Evolutionary conservation across 2,797 vertebrate genomes (phyloP).

Genomic region (Nannoperca australis): DNA sequence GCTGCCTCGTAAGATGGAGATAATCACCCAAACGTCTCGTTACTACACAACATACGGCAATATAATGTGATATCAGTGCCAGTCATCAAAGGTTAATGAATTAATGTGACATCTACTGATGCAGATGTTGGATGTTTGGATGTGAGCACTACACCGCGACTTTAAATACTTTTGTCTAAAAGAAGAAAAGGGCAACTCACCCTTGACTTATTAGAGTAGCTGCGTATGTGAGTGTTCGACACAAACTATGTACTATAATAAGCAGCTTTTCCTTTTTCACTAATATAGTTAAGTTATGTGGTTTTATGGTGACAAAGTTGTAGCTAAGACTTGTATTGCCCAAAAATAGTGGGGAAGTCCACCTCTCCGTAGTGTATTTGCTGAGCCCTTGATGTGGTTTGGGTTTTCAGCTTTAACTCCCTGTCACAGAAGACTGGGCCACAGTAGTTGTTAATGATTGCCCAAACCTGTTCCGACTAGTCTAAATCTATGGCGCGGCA

Average conservation of each 20-base stretch:
- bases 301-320: background rate
- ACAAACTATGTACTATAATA: background rate
- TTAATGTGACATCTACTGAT: background rate
- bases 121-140: background rate
- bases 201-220: background rate
- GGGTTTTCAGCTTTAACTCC: constrained; percentile 70
- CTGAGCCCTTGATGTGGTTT: constrained; percentile 67
- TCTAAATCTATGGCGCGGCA: constrained; percentile 80
- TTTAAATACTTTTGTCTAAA: constrained; percentile 20
- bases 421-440: constrained; percentile 79
- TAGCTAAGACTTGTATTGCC: background rate
- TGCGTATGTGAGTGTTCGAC: background rate
- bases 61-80: background rate
- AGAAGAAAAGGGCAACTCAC: constrained; percentile 22
- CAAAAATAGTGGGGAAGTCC: constrained; percentile 28
- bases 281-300: background rate
- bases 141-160: background rate
- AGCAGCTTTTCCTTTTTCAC: background rate
- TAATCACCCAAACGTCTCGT: constrained; percentile 81
- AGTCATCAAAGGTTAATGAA: constrained; percentile 26
- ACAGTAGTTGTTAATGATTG: constrained; percentile 87
- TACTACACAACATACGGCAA: background rate
- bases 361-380: constrained; percentile 28
- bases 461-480: constrained; percentile 87
- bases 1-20: constrained; percentile 99